Evolutionary conservation across 2,113 vertebrate genomes (phyloP), one percentile per base, ranked within the genome.

Genomic region (Podilymbus podiceps): DNA sequence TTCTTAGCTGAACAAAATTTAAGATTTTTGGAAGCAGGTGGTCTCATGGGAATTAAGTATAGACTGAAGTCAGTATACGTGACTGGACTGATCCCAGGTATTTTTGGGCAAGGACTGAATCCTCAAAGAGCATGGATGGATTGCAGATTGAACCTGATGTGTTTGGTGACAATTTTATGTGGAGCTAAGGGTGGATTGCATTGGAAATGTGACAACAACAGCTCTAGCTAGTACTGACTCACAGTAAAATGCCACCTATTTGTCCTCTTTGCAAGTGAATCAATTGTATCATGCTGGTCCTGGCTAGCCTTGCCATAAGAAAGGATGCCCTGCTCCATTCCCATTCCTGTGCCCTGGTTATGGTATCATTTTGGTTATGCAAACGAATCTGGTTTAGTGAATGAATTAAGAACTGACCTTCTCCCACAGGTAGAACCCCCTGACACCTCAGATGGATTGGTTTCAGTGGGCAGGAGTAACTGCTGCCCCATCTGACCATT

Each of bases 351-450:
- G 67, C 69, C 81, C 58, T 55, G 31, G 15, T 58, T 64, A 71
- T 10, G 47, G 23, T 38, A 88, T 49, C 3, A 40, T 90, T 93
- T 81, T 85, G 58, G 91, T 94, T 95, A 95, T 53, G 66, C 27
- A 93, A 73, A 96, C 79, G 62, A 52, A 92, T 67, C 33, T 63
- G 22, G 42, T 87, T 90, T 82, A 92, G 91, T 80, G 66, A 91
- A 90, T 88, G 53, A 95, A 87, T 58, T 77, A 71, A 78, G 55
- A 81, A 81, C 40, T 56, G 24, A 90, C 68, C 33, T 92, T 62
- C 91, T 85, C 82, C 47, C 25, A 78, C n/a, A 12, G 33, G 79
- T 67, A 94, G 82, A 85, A 63, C 25, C 30, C 3, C 68, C 44
- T 93, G 47, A 75, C 55, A 88, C 58, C 73, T 94, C 80, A 71